These are phyloP conservation scores for Nasonia vitripennis DNA, from an alignment of 1,140 invertebrate species.

Conservation along the genomic window DNA sequence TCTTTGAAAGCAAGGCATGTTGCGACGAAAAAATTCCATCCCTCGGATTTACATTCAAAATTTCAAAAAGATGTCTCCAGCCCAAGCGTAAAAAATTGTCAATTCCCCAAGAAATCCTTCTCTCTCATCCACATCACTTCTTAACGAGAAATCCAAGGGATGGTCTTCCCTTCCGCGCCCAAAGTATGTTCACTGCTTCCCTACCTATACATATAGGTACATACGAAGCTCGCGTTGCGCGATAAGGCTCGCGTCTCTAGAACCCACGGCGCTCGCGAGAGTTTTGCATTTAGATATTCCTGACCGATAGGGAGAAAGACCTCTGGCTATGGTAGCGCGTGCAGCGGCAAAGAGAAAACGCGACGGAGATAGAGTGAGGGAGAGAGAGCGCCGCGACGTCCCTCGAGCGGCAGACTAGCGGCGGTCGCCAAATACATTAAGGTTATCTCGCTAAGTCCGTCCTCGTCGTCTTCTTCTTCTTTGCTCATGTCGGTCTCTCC, in stretches of 20 bases:
- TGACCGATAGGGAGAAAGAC: constrained; percentile 21
- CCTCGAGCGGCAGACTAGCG: neutral
- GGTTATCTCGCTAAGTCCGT: constrained; percentile 31
- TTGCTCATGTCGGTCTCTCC: neutral
- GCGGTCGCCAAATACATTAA: constrained; percentile 41
- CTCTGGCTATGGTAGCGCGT: neutral
- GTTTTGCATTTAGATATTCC: constrained; percentile 52
- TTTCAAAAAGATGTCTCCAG: too few relatives aligned
- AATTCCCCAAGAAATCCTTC: constrained; percentile 18
- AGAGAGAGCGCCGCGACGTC: constrained; percentile 16
- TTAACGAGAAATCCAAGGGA: constrained; percentile 23
- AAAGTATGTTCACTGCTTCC: neutral
- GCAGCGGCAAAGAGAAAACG: neutral
- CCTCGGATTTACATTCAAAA: too few relatives aligned
- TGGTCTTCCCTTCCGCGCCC: neutral
- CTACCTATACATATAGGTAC: neutral
- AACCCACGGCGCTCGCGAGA: neutral
- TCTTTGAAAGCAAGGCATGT: too few relatives aligned
- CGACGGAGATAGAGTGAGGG: neutral
- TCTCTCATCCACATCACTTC: neutral
- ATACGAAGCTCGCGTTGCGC: neutral
- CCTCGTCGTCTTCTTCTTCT: constrained; percentile 6
- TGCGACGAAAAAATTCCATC: too few relatives aligned
- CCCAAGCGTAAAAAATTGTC: neutral
- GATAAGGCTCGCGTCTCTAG: constrained; percentile 15